Evolutionary conservation across 2,797 vertebrate species (phyloP).

Genomic region (Threskiornis aethiopicus): DNA sequence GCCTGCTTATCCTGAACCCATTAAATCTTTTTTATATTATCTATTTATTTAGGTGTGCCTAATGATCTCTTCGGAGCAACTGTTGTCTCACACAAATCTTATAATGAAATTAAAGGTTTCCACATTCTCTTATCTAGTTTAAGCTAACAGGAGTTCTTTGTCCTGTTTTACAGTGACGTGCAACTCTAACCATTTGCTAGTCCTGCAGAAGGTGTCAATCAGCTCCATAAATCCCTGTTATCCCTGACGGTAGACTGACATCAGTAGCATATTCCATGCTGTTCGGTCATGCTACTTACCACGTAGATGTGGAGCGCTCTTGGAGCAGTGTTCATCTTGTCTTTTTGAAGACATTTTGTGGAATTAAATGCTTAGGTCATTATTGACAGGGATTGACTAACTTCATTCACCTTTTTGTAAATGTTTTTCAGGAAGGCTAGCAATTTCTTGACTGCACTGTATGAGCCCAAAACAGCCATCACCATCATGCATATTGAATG

Average conservation of each 20-base stretch:
- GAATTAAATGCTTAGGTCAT: background rate
- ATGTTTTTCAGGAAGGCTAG: background rate
- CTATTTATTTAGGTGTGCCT: background rate
- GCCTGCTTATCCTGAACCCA: background rate
- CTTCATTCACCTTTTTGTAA: background rate
- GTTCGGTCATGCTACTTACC: background rate
- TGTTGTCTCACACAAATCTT: background rate
- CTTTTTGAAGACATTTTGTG: background rate
- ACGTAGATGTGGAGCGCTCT: background rate
- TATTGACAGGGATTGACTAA: background rate
- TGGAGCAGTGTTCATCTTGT: no score
- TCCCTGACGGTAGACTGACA: background rate
- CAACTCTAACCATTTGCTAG: background rate
- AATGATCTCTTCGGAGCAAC: background rate
- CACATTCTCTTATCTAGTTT: background rate
- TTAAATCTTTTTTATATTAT: background rate
- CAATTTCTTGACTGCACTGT: background rate
- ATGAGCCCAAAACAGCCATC: background rate
- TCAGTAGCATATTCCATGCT: background rate
- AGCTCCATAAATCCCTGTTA: background rate
- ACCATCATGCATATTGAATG: background rate
- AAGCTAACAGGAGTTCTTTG: background rate
- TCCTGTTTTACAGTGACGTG: background rate
- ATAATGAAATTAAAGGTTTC: background rate
- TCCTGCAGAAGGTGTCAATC: background rate